phyloP scores from a whole-genome alignment of 1,140 invertebrate species.

The Eumeta japonica region DNA sequence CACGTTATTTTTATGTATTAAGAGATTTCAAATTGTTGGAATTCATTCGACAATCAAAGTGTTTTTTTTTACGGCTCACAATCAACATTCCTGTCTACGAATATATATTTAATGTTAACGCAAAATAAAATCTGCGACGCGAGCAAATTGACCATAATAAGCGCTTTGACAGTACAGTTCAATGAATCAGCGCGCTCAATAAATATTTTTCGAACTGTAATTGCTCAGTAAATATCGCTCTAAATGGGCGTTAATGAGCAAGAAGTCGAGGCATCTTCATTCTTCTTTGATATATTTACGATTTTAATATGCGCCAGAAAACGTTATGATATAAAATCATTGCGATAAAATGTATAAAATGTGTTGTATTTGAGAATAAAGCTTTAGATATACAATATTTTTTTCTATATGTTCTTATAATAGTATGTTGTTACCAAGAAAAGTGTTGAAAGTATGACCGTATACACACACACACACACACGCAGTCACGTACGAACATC shows the following conservation, averaged over 20 bases:
- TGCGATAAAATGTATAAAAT: not conserved
- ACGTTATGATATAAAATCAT: not conserved
- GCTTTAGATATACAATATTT: not conserved
- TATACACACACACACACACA: too few relatives aligned
- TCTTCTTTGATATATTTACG: conserved; percentile 28
- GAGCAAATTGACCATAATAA: too few relatives aligned
- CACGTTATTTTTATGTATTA: too few relatives aligned
- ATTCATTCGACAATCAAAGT: not conserved
- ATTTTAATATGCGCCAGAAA: conserved; percentile 11
- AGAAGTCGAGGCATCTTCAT: conserved; percentile 18
- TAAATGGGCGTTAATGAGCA: conserved; percentile 30
- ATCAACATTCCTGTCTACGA: conserved; percentile 21
- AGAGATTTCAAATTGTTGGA: too few relatives aligned
- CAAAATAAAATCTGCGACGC: too few relatives aligned
- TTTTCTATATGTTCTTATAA: not conserved
- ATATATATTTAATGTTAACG: conserved; percentile 19
- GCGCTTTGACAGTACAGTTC: not conserved
- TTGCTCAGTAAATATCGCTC: conserved; percentile 30
- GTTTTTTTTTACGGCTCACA: conserved; percentile 16
- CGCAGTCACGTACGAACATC: too few relatives aligned
- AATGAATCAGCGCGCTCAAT: conserved; percentile 19
- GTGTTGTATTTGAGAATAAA: not conserved
- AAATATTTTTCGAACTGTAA: conserved; percentile 23
- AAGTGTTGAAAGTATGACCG: too few relatives aligned
- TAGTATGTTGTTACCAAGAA: not conserved